phyloP scores from a whole-genome alignment of 1,140 invertebrate species.

The Melitaea cinxia region DNA sequence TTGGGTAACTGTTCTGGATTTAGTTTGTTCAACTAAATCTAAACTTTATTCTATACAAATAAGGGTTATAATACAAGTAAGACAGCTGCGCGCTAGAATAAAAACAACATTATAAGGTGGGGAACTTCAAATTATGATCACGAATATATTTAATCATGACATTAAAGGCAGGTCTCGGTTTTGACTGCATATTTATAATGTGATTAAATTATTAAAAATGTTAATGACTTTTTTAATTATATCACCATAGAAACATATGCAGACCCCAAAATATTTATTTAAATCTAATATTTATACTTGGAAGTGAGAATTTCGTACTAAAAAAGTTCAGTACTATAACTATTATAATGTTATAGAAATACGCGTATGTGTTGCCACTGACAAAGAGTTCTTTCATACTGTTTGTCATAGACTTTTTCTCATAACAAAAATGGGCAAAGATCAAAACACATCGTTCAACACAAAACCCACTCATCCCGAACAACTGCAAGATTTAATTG shows the following conservation, averaged over 20 bases:
- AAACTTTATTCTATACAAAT: conserved; percentile 1
- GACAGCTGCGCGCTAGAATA: conserved; percentile 22
- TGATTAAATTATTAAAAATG: neutral
- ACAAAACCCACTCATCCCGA: conserved; percentile 23
- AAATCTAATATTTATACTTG: too few relatives aligned
- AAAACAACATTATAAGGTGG: conserved; percentile 45
- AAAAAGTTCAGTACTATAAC: too few relatives aligned
- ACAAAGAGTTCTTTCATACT: too few relatives aligned
- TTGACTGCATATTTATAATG: neutral
- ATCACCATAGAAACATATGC: too few relatives aligned
- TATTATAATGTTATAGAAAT: too few relatives aligned
- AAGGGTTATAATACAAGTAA: neutral
- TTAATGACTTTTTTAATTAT: neutral
- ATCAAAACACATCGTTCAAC: conserved; percentile 3
- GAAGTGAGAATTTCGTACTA: too few relatives aligned
- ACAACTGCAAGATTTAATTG: conserved; percentile 55
- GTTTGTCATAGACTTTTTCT: neutral
- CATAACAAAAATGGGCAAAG: neutral
- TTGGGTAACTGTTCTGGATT: conserved; percentile 15
- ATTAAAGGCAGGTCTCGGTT: conserved; percentile 1
- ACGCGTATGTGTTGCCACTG: too few relatives aligned
- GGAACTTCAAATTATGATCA: conserved; percentile 7
- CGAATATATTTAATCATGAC: conserved; percentile 12
- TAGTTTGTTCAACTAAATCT: conserved; percentile 7
- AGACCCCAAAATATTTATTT: too few relatives aligned